A percentile compares a stretch with the other conserved stretches of the same genome.
Evolutionary conservation across 2,113 vertebrate species (phyloP).

Genomic region (Athene noctua): DNA sequence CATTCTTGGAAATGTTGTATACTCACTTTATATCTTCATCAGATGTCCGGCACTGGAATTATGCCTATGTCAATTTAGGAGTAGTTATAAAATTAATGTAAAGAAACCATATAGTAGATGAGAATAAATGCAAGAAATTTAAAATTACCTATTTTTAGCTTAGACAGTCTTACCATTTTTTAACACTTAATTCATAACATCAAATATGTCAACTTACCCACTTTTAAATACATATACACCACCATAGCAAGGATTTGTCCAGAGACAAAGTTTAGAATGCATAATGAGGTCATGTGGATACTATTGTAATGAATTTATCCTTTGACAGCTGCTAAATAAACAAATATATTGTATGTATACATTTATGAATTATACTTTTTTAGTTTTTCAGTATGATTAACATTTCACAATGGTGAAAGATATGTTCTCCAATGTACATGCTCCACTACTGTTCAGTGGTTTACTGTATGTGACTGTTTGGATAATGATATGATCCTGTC

Average conservation of each 20-base stretch:
- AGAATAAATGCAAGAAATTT: background rate
- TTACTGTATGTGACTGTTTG: background rate
- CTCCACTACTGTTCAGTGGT: background rate
- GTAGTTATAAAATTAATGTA: background rate
- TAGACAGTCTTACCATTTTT: background rate
- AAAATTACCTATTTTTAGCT: background rate
- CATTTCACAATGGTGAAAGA: background rate
- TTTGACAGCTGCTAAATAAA: background rate
- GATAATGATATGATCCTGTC: background rate
- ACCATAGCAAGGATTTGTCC: background rate
- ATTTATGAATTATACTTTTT: background rate
- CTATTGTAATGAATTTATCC: background rate
- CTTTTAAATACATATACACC: background rate
- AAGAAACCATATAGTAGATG: background rate
- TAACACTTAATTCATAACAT: fast-evolving
- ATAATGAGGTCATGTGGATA: background rate
- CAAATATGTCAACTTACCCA: background rate
- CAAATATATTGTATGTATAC: background rate
- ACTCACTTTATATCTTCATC: background rate
- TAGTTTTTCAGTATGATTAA: background rate
- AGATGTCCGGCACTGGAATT: background rate
- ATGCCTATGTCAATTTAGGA: background rate
- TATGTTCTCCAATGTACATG: background rate
- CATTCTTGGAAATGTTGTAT: background rate
- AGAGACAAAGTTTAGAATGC: background rate